Evolutionary conservation across 2,797 vertebrate genomes (phyloP).

Genomic region (Eulemur mongoz): DNA sequence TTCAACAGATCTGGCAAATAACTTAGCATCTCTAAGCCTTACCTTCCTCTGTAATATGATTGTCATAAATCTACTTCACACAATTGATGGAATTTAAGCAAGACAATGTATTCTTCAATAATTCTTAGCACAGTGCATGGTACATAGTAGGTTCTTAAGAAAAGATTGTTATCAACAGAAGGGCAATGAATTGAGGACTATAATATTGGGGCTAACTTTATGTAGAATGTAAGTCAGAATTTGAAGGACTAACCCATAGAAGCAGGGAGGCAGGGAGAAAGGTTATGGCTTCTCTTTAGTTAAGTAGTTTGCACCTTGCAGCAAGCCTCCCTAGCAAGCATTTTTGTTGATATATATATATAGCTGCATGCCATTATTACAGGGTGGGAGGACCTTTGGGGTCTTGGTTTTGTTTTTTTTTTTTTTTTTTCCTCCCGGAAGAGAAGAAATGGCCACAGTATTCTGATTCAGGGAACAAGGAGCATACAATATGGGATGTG

Average conservation of each 20-base stretch:
- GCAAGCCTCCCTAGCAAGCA: background rate
- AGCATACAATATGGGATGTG: conserved; percentile 46
- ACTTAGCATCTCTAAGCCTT: background rate
- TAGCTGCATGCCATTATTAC: background rate
- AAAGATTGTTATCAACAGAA: background rate
- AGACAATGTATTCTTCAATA: background rate
- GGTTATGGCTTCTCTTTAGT: background rate
- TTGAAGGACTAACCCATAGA: background rate
- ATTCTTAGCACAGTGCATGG: background rate
- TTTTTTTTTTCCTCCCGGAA: conserved; percentile 34
- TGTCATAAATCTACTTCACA: background rate
- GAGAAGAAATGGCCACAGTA: conserved; percentile 44
- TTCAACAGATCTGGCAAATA: conserved; percentile 1
- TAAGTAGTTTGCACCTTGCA: background rate
- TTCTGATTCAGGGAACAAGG: conserved; percentile 52
- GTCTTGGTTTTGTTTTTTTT: background rate
- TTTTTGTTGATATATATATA: background rate
- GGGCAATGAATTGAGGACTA: background rate
- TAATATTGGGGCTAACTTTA: conserved; percentile 14
- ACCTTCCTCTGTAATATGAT: background rate
- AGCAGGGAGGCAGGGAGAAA: background rate
- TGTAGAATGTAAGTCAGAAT: background rate
- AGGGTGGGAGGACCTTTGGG: background rate
- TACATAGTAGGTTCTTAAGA: background rate
- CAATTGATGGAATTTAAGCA: background rate